A percentile compares a stretch with the other conserved stretches of the same genome.
phyloP scores from a whole-genome alignment of 2,888 invertebrate species.

The Agrypnus murinus region DNA sequence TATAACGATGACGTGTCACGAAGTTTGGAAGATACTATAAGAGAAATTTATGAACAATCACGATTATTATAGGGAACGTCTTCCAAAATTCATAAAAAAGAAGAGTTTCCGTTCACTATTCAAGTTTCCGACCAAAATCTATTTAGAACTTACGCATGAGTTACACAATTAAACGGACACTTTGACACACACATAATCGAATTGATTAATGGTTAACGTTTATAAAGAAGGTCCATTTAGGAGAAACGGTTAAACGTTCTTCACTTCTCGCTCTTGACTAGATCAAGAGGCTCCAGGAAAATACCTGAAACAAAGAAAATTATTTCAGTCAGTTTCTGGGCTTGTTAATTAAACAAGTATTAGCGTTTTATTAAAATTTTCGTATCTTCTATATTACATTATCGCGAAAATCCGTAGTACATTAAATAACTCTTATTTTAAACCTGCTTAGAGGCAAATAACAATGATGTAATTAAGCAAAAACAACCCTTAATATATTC shows the following conservation, averaged over 20 bases:
- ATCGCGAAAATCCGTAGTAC: conserved; percentile 1
- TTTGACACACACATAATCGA: conserved; percentile 5
- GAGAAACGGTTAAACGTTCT: background rate
- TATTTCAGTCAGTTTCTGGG: conserved; percentile 4
- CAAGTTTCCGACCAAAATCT: background rate
- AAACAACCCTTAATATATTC: conserved; percentile 19
- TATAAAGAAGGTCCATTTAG: background rate
- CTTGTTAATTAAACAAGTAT: conserved; percentile 1
- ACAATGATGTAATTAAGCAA: conserved; percentile 24
- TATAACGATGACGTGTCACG: conserved; percentile 1
- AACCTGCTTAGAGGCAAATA: background rate
- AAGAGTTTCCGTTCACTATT: background rate
- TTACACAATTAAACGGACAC: conserved; percentile 2
- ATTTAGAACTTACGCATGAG: background rate
- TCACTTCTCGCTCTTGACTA: no score
- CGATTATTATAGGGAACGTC: background rate
- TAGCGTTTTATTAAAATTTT: conserved; percentile 3
- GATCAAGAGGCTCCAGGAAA: no score
- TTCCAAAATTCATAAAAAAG: background rate
- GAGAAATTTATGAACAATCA: background rate
- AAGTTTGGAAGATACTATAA: conserved; percentile 4
- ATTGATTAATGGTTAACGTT: background rate
- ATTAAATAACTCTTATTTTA: conserved; percentile 1
- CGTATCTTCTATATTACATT: background rate
- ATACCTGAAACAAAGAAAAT: conserved; percentile 23